Base-by-base conservation (phyloP, 2,888 invertebrate species). In the Mesorhabditis belari region DNA sequence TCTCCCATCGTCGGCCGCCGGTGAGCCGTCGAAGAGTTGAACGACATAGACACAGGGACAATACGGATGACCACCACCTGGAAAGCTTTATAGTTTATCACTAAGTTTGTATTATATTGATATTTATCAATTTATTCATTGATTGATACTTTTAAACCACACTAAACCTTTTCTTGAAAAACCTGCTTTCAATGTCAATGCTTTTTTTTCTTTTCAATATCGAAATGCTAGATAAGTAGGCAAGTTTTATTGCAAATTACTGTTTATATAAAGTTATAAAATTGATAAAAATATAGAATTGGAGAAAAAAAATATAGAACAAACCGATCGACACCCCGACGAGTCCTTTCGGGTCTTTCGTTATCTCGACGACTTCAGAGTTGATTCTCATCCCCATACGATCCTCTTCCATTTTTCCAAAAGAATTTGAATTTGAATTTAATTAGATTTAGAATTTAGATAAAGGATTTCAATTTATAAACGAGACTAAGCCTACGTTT, bases 31-130 rank as follows among this genome's bases (percentile, higher is more conserved):
- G 80, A 99, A 99, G 0, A 80, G 70, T 80, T 98, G 96, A 0
- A 99, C 96, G 66, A 98, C 92, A 81, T 98, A 98, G 4, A 98
- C 86, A 81, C 96, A 98, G 0, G 96, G 96, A 77, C 98, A 98
- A 57, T 90, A 83, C 4, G 96, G 90, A 25, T 92, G 90, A 44
- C 94, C 94, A 0, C 96, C 96, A 0, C 96, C 96, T 70, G 53
- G 26, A 66, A 52, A 23, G 27, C 24, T 55, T 4, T 5, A 55
- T n/a, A 23, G n/a, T n/a, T n/a, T 35, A 35, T 12, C 35, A 9
- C 35, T 17, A 35, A 12, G 35, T 17, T 17, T 35, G 35, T 12
- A 35, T 12, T 9, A 35, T 9, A 35, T 17, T 12, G 35, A 35
- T 17, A 35, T 12, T 35, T 9, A 17, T 35, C 35, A 35, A 12